Evolutionary conservation across 2,888 invertebrate genomes (phyloP), one percentile per base, ranked within the genome.

Genomic region (Brassicogethes aeneus): DNA sequence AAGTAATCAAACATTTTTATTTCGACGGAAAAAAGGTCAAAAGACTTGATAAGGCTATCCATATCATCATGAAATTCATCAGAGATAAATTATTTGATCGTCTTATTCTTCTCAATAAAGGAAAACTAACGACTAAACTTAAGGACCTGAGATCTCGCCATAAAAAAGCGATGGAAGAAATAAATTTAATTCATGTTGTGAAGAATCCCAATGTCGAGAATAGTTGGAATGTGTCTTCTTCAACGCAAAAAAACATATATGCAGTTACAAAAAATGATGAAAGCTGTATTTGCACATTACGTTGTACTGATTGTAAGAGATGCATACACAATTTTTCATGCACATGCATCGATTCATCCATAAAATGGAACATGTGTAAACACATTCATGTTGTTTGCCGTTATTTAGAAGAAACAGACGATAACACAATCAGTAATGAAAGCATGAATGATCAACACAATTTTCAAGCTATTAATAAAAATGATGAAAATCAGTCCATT

Each of bases 261-360:
- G n/a, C n/a, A n/a, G n/a, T n/a, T n/a, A n/a, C n/a, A n/a, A n/a
- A n/a, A n/a, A n/a, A n/a, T n/a, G n/a, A n/a, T n/a, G n/a, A n/a
- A n/a, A n/a, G n/a, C n/a, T n/a, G 23, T 23, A 7, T 5, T 23
- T 23, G 37, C 29, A 30, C 13, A 29, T 37, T 30, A 37, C n/a
- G 7, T 12, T 37, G 37, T n/a, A n/a, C n/a, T n/a, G n/a, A 30
- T 5, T 37, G 37, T 12, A 31, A 31, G 3, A 13, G 17, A 7
- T 37, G 37, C 10, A 7, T 7, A 5, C 23, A 23, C 10, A 7
- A 5, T 23, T 23, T 7, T 10, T 31, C 37, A 10, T 37, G 37
- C 30, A 30, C 37, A 3, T 37, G 37, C 14, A 17, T 15, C 29
- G 37, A 37, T 31, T 37, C 29, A 29, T 37, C 17, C 10, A 31